phyloP scores from a whole-genome alignment of 1,140 invertebrate species.

The Zaprionus capensis region DNA sequence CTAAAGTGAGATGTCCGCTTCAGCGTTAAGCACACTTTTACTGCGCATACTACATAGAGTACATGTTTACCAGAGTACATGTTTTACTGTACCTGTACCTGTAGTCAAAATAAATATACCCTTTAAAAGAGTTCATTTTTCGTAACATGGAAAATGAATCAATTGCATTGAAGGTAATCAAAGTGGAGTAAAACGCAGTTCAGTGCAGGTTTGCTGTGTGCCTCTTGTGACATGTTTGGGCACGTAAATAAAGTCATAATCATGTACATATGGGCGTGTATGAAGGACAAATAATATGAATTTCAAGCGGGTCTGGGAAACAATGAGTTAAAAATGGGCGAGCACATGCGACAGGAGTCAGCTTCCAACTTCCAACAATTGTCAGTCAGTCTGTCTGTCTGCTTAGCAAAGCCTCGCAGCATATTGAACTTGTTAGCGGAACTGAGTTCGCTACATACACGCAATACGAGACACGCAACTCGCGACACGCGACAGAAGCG shows the following conservation, averaged over 20 bases:
- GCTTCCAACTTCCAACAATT: slow-evolving; percentile 10
- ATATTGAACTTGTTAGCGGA: slow-evolving; percentile 76
- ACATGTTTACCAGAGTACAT: too few relatives aligned
- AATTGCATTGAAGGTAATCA: neutral
- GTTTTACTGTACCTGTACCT: too few relatives aligned
- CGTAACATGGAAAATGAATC: neutral
- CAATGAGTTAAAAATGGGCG: slow-evolving; percentile 50
- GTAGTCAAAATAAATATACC: neutral
- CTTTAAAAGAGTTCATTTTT: neutral
- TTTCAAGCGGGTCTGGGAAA: slow-evolving; percentile 66
- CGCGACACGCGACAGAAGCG: slow-evolving; percentile 26
- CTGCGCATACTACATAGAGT: too few relatives aligned
- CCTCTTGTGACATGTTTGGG: slow-evolving; percentile 2
- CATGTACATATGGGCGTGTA: slow-evolving; percentile 11
- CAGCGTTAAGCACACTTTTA: too few relatives aligned
- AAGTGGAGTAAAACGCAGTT: neutral
- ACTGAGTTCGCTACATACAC: slow-evolving; percentile 35
- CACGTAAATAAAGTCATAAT: slow-evolving; percentile 8
- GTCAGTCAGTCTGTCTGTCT: slow-evolving; percentile 7
- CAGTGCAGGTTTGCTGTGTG: neutral
- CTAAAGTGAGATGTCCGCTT: too few relatives aligned
- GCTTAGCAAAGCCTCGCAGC: slow-evolving; percentile 26
- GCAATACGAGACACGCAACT: neutral
- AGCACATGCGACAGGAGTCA: slow-evolving; percentile 60
- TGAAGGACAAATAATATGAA: slow-evolving; percentile 75